Evolutionary conservation across 2,113 vertebrate genomes (phyloP).

Genomic region (Copsychus sechellarum): DNA sequence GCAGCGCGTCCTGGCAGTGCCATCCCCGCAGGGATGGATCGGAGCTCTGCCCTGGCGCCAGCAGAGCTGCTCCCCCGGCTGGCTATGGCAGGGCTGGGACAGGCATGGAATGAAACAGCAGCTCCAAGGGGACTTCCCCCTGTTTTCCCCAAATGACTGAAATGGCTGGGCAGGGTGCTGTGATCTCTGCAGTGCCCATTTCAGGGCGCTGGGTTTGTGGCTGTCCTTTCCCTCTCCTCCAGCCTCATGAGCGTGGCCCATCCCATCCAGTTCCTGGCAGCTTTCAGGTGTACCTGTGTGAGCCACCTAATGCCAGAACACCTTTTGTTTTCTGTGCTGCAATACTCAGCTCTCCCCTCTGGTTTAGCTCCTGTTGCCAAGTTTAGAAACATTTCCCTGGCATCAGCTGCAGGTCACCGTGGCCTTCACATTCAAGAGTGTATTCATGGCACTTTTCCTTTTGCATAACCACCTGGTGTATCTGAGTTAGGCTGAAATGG

Average conservation of each 20-base stretch:
- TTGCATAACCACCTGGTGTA: neutral
- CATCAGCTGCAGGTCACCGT: neutral
- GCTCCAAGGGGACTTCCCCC: neutral
- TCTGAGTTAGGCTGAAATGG: neutral
- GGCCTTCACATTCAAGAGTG: neutral
- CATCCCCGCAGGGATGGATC: rapidly evolving
- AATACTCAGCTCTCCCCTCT: neutral
- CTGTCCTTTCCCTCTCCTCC: neutral
- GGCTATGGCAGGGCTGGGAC: neutral
- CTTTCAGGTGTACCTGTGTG: neutral
- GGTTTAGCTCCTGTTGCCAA: neutral
- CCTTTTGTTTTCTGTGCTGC: conserved; percentile 13
- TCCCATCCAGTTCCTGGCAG: neutral
- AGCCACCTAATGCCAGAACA: neutral
- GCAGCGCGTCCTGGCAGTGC: neutral
- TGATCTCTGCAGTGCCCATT: neutral
- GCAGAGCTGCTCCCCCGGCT: neutral
- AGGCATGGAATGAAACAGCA: neutral
- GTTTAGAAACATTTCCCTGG: neutral
- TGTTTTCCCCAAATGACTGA: neutral
- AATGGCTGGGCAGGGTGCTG: neutral
- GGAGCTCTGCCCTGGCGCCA: neutral
- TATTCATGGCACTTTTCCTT: neutral
- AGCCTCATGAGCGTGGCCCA: rapidly evolving
- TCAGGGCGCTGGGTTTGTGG: neutral